Percentiles rank a stretch among this genome's conserved stretches.
phyloP scores from a whole-genome alignment of 35 echinoderm and acorn worm genomes.

The Apostichopus japonicus region DNA sequence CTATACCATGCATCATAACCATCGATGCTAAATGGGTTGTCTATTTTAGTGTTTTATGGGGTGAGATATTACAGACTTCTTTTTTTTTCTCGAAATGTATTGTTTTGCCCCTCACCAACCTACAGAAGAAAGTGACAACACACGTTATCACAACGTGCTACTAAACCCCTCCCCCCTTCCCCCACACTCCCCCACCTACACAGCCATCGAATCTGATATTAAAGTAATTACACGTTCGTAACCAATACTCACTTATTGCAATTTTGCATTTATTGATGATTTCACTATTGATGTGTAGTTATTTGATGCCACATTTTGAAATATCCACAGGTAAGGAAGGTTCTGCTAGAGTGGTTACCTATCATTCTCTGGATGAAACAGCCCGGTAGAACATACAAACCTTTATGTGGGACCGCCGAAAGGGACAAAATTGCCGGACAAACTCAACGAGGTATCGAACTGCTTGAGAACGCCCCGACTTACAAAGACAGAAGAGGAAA shows the following conservation, averaged over 20 bases:
- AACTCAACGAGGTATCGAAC: conserved; percentile 29
- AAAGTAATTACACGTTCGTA: too few relatives aligned
- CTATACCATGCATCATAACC: too few relatives aligned
- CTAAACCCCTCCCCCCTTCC: too few relatives aligned
- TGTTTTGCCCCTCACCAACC: too few relatives aligned
- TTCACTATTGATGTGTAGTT: background rate
- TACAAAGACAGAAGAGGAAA: conserved; percentile 43
- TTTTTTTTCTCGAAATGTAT: too few relatives aligned
- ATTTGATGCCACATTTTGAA: background rate
- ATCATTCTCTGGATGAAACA: conserved; percentile 48
- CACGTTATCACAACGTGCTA: too few relatives aligned
- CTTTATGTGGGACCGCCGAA: conserved; percentile 19
- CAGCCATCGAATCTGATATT: too few relatives aligned
- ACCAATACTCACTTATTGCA: too few relatives aligned
- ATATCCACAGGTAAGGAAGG: conserved; percentile 30
- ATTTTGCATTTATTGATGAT: too few relatives aligned
- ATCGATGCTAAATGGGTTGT: background rate
- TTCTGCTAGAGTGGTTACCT: conserved; percentile 46
- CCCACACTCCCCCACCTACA: too few relatives aligned
- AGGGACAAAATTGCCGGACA: conserved; percentile 57
- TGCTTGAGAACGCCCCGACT: conserved; percentile 46
- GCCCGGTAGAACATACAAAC: conserved; percentile 48
- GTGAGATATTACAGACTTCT: too few relatives aligned
- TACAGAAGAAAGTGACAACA: too few relatives aligned
- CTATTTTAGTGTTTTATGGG: background rate